Base-by-base conservation (phyloP, 2,797 vertebrate genomes). In the Etheostoma nigrum region DNA sequence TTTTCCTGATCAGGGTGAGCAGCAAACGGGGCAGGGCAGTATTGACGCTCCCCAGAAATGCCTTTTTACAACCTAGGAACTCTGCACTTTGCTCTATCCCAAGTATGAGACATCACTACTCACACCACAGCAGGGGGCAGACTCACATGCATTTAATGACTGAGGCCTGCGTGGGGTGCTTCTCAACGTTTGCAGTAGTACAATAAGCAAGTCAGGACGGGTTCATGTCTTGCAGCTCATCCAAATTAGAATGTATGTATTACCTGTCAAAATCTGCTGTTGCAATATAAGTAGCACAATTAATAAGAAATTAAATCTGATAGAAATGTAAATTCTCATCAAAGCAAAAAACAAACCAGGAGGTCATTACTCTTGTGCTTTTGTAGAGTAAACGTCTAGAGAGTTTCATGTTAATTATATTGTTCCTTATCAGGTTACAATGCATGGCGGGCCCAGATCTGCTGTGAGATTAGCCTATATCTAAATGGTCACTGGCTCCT, bases 371-470 rank as follows among this genome's bases (percentile, higher is more conserved):
- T 33, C 19, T 25, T 66, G 19, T 52, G 62, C 30, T 61, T 52
- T 36, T 77, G 61, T 36, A 25, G 8, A 36, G 23, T 67, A 19
- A 68, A 59, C 49, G 52, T 70, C 36, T 33, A 3, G 12, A 64
- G 71, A 77, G 45, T 67, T 33, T 42, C 65, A 75, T 55, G 62
- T 67, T 72, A 72, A 79, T 78, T 64, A 69, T 66, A 59, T 65
- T 59, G 55, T 71, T 19, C 30, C 59, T 76, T 79, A 82, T 82
- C 67, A 54, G 48, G 75, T 67, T 66, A 76, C 52, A 68, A 57
- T 60, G 42, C 27, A 86, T 54, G 14, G 36, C 64, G 47, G 12
- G 67, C 63, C 55, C 40, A 73, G 67, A 76, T 85, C 51, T 62
- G 49, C 42, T 48, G 1, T 18, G 47, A 62, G 82, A 88, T 85